A percentile compares a stretch with the other conserved stretches of the same genome.
phyloP scores from a whole-genome alignment of 2,888 invertebrate genomes.

The Neoascia interrupta region DNA sequence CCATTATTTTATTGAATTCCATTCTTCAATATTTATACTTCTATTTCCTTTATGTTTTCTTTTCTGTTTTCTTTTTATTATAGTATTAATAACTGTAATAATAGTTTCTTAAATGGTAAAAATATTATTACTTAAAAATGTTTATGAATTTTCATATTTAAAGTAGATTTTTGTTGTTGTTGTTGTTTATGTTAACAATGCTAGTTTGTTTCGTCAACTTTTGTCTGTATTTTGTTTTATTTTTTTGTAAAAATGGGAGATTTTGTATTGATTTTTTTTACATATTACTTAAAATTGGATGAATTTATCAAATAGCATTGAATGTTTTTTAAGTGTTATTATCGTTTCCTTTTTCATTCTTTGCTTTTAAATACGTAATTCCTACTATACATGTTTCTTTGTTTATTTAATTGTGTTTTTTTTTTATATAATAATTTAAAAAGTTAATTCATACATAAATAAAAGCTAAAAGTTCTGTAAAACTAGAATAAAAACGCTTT shows the following conservation, averaged over 20 bases:
- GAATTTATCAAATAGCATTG: no score
- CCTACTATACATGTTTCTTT: slow-evolving; percentile 42
- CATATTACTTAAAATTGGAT: no score
- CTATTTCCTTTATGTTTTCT: slow-evolving; percentile 10
- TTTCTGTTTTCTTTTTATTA: slow-evolving; percentile 28
- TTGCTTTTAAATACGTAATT: slow-evolving; percentile 49
- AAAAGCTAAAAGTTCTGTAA: slow-evolving; percentile 51
- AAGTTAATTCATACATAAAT: slow-evolving; percentile 46
- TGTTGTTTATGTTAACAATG: no score
- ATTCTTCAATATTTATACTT: slow-evolving; percentile 10
- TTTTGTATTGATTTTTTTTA: slow-evolving; percentile 15
- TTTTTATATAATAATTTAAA: slow-evolving; percentile 47
- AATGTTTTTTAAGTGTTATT: slow-evolving; percentile 9
- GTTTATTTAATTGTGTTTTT: slow-evolving; percentile 21
- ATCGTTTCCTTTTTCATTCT: slow-evolving; percentile 17
- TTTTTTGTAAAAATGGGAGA: slow-evolving; percentile 60
- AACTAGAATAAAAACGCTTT: slow-evolving; percentile 38
- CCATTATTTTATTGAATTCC: slow-evolving; percentile 31
- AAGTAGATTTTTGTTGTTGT: slow-evolving; percentile 30
- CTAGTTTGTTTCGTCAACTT: slow-evolving; percentile 31
- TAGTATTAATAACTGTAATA: slow-evolving; percentile 65
- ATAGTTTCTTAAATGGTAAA: slow-evolving; percentile 60
- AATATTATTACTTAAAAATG: slow-evolving; percentile 66
- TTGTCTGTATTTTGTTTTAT: slow-evolving; percentile 22
- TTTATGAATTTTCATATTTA: slow-evolving; percentile 53